Base-by-base conservation (phyloP, 2,888 invertebrate genomes). In the Thera obeliscata region DNA sequence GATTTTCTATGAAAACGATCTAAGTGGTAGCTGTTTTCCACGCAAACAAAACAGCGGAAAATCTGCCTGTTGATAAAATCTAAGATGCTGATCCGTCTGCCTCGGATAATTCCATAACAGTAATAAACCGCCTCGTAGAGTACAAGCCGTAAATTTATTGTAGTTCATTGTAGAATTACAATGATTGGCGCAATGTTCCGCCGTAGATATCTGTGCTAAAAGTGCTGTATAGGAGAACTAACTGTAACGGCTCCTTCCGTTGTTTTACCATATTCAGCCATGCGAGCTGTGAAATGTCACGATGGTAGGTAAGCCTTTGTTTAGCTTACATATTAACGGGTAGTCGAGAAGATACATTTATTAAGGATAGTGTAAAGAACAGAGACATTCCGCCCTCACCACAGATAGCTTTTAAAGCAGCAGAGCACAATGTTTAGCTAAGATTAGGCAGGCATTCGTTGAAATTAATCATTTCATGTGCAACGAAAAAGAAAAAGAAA, bases 151-250 rank as follows among this genome's bases (percentile, higher is more conserved):
- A 75, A 72, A 74, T 75, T 67, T 73, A 73, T 74, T 69, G 70
- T 70, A 67, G 64, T 64, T 70, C 70, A 73, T 73, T 74, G 74
- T 74, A 75, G 74, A 80, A 76, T 78, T 77, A 80, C 79, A 77
- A 77, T 79, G 81, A 81, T 80, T 77, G 79, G 79, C 76, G 77
- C 78, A 80, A 84, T 86, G 86, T 90, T 88, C 88, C 88, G 86
- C 82, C 68, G 78, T 68, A 83, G 80, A 77, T 81, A 87, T 85
- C 83, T 85, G 83, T 89, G 88, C 76, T 86, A 81, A 82, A 78
- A 80, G 83, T 76, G 82, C 80, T 82, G 81, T 84, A 83, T 81
- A 80, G 83, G 81, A 83, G 81, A 82, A 80, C 74, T 89, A 90
- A 89, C 90, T 86, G 88, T 89, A 84, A 76, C 76, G 77, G 71